Evolutionary conservation across 1,140 invertebrate genomes (phyloP), one percentile per base, ranked within the genome.

Genomic region (Ostrea edulis): DNA sequence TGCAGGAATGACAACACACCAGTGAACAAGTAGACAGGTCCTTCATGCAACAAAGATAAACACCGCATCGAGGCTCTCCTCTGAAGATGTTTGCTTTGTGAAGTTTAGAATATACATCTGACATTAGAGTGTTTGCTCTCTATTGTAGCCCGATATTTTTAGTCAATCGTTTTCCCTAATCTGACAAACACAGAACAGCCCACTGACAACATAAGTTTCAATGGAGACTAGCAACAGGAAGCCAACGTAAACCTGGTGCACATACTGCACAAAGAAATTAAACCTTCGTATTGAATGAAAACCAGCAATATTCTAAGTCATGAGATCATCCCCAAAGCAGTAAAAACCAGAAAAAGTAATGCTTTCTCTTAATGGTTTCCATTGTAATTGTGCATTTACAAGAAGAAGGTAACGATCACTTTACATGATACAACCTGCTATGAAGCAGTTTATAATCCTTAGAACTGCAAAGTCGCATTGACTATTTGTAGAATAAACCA

Each of bases 111-210:
- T 35, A 77, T 77, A 77, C 68, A 77, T 25, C 68, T 77, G 68
- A 77, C 68, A 77, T 35, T 77, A 8, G 25, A 77, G 68, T 77
- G 68, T 77, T 77, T 77, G 25, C 68, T 77, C 35, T 35, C 68
- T 25, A 77, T 77, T 77, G 68, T 77, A 77, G 68, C 68, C 25
- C 8, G 22, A 77, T 11, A 77, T 77, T 35, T 22, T 77, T 77
- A 77, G 68, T 77, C 68, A 77, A 77, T 77, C 68, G 68, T 77
- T 77, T 77, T 25, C 12, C 65, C 68, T 77, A 77, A 77, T 77
- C 68, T 77, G 68, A 77, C 25, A 77, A 77, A 77, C 68, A 77
- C 68, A 77, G 68, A 29, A 29, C 25, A 77, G 29, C 29, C 25
- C 25, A 25, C 9, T 14, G 29, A 77, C 68, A 77, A 77, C 9